These are phyloP conservation scores for Reticulitermes lucifugus DNA, from an alignment of 2,888 invertebrate species.

Conservation along the genomic window DNA sequence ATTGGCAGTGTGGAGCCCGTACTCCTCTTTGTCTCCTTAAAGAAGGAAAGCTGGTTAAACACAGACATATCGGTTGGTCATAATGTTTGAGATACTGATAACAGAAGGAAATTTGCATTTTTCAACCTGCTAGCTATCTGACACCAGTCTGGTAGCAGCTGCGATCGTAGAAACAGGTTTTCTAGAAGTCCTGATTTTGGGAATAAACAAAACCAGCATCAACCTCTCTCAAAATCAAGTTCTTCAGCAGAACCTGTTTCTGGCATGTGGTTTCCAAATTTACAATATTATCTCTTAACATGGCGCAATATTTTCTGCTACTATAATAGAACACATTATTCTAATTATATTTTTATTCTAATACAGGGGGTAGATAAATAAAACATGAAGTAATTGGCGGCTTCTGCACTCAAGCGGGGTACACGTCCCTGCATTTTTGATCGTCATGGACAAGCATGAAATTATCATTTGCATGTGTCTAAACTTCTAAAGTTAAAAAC, in stretches of 20 bases:
- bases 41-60: too few relatives aligned
- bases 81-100: constrained; percentile 1
- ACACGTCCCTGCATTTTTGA: not conserved
- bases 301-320: not conserved
- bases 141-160: not conserved
- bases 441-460: not conserved
- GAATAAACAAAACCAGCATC: not conserved
- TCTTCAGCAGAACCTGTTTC: constrained; percentile 4
- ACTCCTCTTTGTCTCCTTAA: too few relatives aligned
- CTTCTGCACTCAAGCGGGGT: not conserved
- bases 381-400: not conserved
- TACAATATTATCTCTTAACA: constrained; percentile 19
- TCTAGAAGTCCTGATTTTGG: not conserved
- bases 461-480: constrained; percentile 10
- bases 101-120: not conserved
- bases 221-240: constrained; percentile 1
- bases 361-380: not conserved
- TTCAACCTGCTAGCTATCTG: not conserved
- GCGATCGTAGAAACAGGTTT: constrained; percentile 2
- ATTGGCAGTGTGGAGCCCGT: too few relatives aligned
- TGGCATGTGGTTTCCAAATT: not conserved
- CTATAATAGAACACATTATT: constrained; percentile 5
- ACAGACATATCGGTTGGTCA: not conserved
- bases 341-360: not conserved
- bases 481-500: not conserved